phyloP scores from a whole-genome alignment of 2,113 vertebrate genomes.

The Campylomormyrus numenius region DNA sequence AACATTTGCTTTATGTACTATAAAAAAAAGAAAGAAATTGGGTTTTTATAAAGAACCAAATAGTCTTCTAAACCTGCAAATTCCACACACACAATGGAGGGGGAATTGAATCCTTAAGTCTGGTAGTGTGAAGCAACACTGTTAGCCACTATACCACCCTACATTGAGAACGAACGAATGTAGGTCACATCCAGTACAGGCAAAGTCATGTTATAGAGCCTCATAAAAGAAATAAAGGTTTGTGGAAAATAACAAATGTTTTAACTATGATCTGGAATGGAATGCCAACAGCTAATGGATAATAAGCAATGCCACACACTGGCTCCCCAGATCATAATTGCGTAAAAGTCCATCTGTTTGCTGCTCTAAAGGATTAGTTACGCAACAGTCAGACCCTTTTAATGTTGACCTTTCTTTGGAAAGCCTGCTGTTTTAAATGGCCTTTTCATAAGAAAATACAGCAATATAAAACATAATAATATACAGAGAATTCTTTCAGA shows the following conservation, averaged over 20 bases:
- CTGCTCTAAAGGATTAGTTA: neutral
- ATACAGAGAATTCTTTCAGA: conserved; percentile 1
- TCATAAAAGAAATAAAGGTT: neutral
- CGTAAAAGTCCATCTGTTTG: conserved; percentile 6
- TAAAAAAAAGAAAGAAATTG: neutral
- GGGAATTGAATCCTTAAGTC: neutral
- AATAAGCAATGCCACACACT: neutral
- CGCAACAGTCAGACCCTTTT: neutral
- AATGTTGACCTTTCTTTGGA: neutral
- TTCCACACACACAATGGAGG: neutral
- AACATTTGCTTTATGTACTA: conserved; percentile 29
- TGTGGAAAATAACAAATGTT: neutral
- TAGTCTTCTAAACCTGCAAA: neutral
- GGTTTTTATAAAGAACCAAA: neutral
- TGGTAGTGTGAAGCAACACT: neutral
- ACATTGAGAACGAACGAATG: neutral
- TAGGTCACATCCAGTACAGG: neutral
- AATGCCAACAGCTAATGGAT: neutral
- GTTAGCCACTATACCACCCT: neutral
- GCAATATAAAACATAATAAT: neutral
- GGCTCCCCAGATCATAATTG: neutral
- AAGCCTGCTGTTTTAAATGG: neutral
- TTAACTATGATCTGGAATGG: neutral
- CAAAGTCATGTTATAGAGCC: neutral
- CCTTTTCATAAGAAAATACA: neutral